These are phyloP conservation scores for Lamprologus speciosus DNA, from an alignment of 2,113 vertebrate species.

Conservation along the genomic window DNA sequence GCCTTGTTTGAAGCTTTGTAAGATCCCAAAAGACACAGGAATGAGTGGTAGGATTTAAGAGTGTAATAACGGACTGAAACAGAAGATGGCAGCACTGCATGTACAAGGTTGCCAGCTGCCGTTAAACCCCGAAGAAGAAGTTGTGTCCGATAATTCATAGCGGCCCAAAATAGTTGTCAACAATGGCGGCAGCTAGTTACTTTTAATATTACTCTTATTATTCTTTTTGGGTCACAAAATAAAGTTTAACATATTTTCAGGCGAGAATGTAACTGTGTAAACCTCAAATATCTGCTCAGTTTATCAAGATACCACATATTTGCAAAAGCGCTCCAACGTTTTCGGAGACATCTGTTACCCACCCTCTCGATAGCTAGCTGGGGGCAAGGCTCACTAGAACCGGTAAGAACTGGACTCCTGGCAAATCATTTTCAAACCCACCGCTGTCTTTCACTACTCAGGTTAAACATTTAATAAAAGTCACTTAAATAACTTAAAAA, in stretches of 20 bases:
- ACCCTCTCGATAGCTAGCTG: fast-evolving
- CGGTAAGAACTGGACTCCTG: fast-evolving
- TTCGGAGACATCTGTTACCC: fast-evolving
- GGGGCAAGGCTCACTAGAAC: fast-evolving
- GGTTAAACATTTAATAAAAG: too few species aligned
- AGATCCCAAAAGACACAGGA: fast-evolving
- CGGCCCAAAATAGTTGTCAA: fast-evolving
- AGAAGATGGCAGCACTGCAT: not conserved
- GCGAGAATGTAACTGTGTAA: not conserved
- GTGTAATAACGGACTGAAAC: not conserved
- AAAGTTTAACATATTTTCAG: not conserved
- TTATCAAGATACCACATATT: not conserved
- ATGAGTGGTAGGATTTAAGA: not conserved
- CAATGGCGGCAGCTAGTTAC: fast-evolving
- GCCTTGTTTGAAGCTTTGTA: fast-evolving
- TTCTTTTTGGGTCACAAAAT: not conserved
- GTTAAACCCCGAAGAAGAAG: fast-evolving
- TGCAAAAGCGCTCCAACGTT: fast-evolving
- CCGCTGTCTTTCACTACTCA: too few species aligned
- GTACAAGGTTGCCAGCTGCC: not conserved
- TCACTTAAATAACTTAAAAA: too few species aligned
- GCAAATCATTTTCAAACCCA: not conserved
- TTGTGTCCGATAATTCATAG: fast-evolving
- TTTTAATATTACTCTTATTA: not conserved
- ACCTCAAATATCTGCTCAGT: not conserved